Evolutionary conservation across 1,140 invertebrate genomes (phyloP), one percentile per base, ranked within the genome.

Genomic region (Homarus americanus): DNA sequence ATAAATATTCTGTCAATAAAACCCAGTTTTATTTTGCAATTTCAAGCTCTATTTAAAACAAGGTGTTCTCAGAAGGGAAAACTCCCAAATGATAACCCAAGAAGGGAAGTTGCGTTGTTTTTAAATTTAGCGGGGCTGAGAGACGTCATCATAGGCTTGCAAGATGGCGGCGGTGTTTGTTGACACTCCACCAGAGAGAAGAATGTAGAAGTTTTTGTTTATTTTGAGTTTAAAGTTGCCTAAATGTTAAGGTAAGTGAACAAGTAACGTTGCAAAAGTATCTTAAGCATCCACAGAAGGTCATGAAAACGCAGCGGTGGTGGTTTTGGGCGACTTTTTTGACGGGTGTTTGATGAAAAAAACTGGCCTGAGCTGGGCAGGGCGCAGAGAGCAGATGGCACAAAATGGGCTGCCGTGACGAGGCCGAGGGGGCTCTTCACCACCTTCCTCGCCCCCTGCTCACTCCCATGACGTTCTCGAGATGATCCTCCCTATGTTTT

Each of bases 171-270:
- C 82, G 49, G 73, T 91, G 82, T 91, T 85, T 91, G 89, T 91
- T 91, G 89, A 91, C 89, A 91, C 89, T 91, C 89, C 89, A 85
- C 82, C 83, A 85, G 82, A 63, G 82, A 91, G 82, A 91, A 91
- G 89, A 91, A 91, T 91, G 89, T 91, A 91, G 89, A 86, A 91
- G 89, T 91, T 91, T 91, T 91, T 86, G 82, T 80, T 91, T 91
- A 91, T 91, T 80, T 86, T 69, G 73, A 41, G 89, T 86, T 49
- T 82, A 91, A 91, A 91, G 82, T 86, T 91, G 89, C 89, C 89
- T 91, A 91, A 91, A 91, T 91, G 89, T 91, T 85, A 91, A 91
- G 89, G 89, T 91, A 82, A 91, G 89, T 79, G 72, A 36, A 72
- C 58, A 34, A 80, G 38, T 53, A 86, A 40, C 38, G 32, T 80